Base-by-base conservation (phyloP, 2,797 vertebrate species). In the Peromyscus aztecus region DNA sequence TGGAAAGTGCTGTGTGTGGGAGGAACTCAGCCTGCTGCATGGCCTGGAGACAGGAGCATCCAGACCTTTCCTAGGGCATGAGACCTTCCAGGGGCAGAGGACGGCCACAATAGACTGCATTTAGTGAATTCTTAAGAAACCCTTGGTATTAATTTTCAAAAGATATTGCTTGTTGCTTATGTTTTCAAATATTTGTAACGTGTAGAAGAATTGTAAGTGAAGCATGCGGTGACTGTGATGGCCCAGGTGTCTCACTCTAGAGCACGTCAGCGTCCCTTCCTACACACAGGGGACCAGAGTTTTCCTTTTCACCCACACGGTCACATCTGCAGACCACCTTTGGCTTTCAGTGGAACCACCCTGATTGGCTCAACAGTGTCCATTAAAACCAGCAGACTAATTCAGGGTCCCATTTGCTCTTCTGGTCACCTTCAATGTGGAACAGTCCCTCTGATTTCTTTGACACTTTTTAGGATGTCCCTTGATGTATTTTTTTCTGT, bases 1-100 rank as follows among this genome's bases (percentile, higher is more conserved):
- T 57, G 23, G 6, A 11, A 76, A 49, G 49, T 55, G 6, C 67
- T 8, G 27, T 16, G 29, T 43, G 49, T 27, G 69, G 71, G 59
- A 75, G 46, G 40, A 21, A 23, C 7, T 63, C 65, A 1, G 13
- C 37, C 8, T 40, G 49, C 27, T 46, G 4, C 24, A 37, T 9
- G 65, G 34, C 6, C 0, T 46, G 37, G 31, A n/a, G 29, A n/a
- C 2, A 16, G 0, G 16, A 73, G 2, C 23, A 10, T 19, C 4
- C 24, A 31, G 37, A 46, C 27, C 23, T 92, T 94, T 73, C 61
- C 29, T 59, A 81, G 77, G 73, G 67, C 10, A 40, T 13, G 0
- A 10, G 61, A 11, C 65, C 37, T 8, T 13, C 52, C 69, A 27
- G 2, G 13, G 31, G 1, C 31, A 83, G 37, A 94, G 65, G 59